Evolutionary conservation across 2,797 vertebrate genomes (phyloP), one percentile per base, ranked within the genome.

Genomic region (Poecile montanus): DNA sequence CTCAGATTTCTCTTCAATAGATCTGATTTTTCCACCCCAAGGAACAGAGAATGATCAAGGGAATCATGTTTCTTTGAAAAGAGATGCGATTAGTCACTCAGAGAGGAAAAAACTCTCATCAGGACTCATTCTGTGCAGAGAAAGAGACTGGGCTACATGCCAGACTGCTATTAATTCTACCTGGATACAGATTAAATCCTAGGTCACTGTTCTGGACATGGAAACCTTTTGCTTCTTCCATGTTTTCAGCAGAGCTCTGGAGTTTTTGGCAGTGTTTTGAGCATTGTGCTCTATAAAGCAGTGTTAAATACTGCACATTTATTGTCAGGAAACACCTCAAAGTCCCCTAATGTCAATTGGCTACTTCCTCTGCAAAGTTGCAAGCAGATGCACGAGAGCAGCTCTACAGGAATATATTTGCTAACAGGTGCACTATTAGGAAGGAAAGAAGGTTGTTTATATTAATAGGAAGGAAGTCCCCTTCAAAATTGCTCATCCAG

Each of bases 281-380:
- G 86, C 71, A 89, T 91, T 96, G 90, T 94, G 80, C 73, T 96
- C 90, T 73, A 87, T 92, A 95, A 95, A 96, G 92, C 60, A 74
- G 63, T 70, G 85, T 77, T 94, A 96, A 95, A 94, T 79, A 91
- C 74, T 76, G 44, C 60, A 48, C 76, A 48, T 93, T 81, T 96
- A 79, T 8, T 82, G 71, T 79, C 90, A 94, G 90, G 92, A 96
- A 96, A 95, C 95, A 95, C 91, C 94, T 95, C 88, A 16, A 76
- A 94, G 77, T 95, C 93, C 92, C 95, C 92, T 74, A 91, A 88
- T 94, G 93, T 89, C 95, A 93, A 93, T 95, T 95, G 95, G 88
- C 92, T 87, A 66, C 86, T 97, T 97, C 93, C 93, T 96, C 90
- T 95, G 80, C 63, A 73, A 95, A 90, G 89, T 78, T 7, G 0